These are phyloP conservation scores for Shinisaurus crocodilurus DNA, from an alignment of 2,113 vertebrate species.

Conservation along the genomic window DNA sequence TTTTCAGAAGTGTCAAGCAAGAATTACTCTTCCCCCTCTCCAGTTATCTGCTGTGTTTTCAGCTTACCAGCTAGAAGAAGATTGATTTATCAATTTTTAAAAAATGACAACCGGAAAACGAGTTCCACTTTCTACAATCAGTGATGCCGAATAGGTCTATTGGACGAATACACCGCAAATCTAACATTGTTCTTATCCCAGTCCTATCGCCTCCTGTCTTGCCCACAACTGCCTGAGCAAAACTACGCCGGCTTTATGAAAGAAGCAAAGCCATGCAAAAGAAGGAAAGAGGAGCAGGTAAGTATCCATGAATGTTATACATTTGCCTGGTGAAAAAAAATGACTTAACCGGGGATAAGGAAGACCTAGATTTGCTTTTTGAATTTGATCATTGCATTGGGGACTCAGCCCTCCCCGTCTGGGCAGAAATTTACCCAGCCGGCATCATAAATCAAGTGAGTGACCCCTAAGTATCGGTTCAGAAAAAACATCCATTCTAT, in stretches of 20 bases:
- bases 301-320: not conserved
- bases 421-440: not conserved
- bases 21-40: not conserved
- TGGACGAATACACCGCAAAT: not conserved
- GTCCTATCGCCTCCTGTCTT: not conserved
- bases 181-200: not conserved
- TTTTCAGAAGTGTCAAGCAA: not conserved
- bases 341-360: too few species aligned
- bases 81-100: not conserved
- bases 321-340: not conserved
- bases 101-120: not conserved
- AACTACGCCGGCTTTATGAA: not conserved
- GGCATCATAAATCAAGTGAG: not conserved
- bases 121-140: not conserved
- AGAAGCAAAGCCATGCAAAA: not conserved
- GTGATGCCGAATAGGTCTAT: not conserved
- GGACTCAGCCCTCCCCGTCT: not conserved
- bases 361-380: not conserved
- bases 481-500: not conserved
- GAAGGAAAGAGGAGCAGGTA: too few species aligned
- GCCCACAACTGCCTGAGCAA: not conserved
- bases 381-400: not conserved
- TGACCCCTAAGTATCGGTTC: not conserved
- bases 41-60: not conserved
- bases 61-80: not conserved